A percentile compares a stretch with the other conserved stretches of the same genome.
Conservation (phyloP, 2,113 vertebrate genomes). For the Macrotis lagotis region DNA sequence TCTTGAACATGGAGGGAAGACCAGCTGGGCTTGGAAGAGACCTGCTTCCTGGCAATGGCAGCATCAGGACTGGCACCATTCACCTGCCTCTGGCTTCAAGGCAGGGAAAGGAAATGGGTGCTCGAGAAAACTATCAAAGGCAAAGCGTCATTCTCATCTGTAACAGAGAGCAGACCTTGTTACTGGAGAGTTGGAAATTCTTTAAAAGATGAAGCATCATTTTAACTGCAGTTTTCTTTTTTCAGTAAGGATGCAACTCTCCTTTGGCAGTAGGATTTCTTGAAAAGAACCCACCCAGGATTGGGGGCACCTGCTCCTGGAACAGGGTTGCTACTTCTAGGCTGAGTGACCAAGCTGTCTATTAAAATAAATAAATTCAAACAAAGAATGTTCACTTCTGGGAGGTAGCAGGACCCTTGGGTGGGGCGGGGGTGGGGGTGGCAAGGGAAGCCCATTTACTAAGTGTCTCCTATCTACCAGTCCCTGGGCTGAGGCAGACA, state of each 20-base stretch:
- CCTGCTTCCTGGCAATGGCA: neutral
- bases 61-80: neutral
- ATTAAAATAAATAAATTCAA: no score
- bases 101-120: constrained; percentile 71
- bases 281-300: neutral
- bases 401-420: no score
- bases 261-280: neutral
- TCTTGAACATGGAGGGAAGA: neutral
- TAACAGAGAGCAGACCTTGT: constrained; percentile 74
- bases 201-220: neutral
- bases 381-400: no score
- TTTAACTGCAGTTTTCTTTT: constrained; percentile 34
- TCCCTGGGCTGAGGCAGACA: neutral
- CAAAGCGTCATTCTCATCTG: constrained; percentile 70
- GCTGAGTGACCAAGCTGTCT: neutral
- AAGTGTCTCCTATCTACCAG: neutral
- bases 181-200: constrained; percentile 56
- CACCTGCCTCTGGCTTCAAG: constrained; percentile 44
- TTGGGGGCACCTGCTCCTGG: neutral
- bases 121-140: constrained; percentile 71
- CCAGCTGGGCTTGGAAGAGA: neutral
- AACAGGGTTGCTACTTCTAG: neutral
- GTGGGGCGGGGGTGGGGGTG: no score
- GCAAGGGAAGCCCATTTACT: constrained; percentile 18
- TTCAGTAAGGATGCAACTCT: constrained; percentile 28